phyloP scores from a whole-genome alignment of 2,797 vertebrate genomes.

The Eremophila alpestris region DNA sequence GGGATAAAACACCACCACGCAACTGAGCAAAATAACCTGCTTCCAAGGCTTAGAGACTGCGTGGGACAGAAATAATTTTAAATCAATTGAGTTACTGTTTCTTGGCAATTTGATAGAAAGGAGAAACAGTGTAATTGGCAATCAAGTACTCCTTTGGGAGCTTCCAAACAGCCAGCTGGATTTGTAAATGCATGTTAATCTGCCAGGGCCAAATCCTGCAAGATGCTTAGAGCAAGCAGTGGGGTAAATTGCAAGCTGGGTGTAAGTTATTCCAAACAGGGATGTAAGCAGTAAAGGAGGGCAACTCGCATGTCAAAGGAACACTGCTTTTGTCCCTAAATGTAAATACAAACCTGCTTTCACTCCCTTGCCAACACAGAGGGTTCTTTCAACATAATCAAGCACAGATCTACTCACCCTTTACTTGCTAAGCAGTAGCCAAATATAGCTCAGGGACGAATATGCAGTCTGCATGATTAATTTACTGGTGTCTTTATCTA shows the following conservation, averaged over 20 bases:
- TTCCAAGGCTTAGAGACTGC: constrained; percentile 52
- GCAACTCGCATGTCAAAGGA: background rate
- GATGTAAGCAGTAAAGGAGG: background rate
- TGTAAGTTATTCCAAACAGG: background rate
- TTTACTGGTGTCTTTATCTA: constrained; percentile 32
- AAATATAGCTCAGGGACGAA: constrained; percentile 6
- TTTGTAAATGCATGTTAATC: constrained; percentile 73
- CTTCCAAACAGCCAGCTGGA: constrained; percentile 68
- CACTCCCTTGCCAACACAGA: background rate
- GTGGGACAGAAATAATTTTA: constrained; percentile 72
- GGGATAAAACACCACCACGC: constrained; percentile 45
- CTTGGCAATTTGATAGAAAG: constrained; percentile 78
- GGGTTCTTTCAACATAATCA: constrained; percentile 6
- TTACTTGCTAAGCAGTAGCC: constrained; percentile 13
- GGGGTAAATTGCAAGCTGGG: background rate
- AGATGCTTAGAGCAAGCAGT: background rate
- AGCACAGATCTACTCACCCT: background rate
- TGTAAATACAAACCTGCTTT: constrained; percentile 39
- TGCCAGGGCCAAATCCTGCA: constrained; percentile 55
- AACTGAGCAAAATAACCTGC: constrained; percentile 62
- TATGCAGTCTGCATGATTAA: constrained; percentile 39
- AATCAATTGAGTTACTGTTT: constrained; percentile 78
- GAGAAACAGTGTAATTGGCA: constrained; percentile 77
- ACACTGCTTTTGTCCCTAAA: constrained; percentile 9
- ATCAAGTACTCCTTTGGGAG: constrained; percentile 75